phyloP scores from a whole-genome alignment of 2,888 invertebrate genomes.

The Carterocephalus palaemon region DNA sequence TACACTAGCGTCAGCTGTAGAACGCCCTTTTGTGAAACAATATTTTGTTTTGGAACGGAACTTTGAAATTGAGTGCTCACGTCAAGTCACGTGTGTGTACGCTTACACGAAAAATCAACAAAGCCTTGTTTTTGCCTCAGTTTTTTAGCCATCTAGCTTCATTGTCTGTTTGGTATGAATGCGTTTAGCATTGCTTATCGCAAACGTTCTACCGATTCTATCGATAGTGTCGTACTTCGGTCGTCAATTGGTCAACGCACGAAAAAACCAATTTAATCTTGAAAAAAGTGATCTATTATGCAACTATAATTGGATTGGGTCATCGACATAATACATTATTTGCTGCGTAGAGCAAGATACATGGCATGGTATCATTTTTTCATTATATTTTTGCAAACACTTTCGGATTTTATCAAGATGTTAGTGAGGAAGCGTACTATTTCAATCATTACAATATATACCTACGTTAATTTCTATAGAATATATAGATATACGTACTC shows the following conservation, averaged over 20 bases:
- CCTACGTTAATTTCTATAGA: too few relatives aligned
- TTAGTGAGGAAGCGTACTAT: too few relatives aligned
- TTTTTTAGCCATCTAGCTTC: conserved; percentile 22
- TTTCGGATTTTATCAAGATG: too few relatives aligned
- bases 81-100: conserved; percentile 1
- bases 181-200: conserved; percentile 24
- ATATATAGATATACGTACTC: too few relatives aligned
- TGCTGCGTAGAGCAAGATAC: conserved; percentile 2
- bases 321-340: conserved; percentile 52
- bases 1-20: too few relatives aligned
- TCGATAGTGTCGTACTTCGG: conserved; percentile 3
- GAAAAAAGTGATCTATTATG: conserved; percentile 61
- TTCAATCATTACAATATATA: too few relatives aligned
- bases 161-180: conserved; percentile 3
- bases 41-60: too few relatives aligned
- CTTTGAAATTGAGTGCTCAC: conserved; percentile 20
- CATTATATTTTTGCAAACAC: background rate
- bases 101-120: conserved; percentile 12
- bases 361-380: conserved; percentile 10
- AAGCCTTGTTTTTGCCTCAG: conserved; percentile 11
- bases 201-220: conserved; percentile 37
- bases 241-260: conserved; percentile 42
- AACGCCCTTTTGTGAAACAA: too few relatives aligned
- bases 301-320: conserved; percentile 68
- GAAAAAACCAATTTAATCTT: conserved; percentile 59